Conservation (phyloP, 2,113 vertebrate genomes). For the Aramus guarauna region DNA sequence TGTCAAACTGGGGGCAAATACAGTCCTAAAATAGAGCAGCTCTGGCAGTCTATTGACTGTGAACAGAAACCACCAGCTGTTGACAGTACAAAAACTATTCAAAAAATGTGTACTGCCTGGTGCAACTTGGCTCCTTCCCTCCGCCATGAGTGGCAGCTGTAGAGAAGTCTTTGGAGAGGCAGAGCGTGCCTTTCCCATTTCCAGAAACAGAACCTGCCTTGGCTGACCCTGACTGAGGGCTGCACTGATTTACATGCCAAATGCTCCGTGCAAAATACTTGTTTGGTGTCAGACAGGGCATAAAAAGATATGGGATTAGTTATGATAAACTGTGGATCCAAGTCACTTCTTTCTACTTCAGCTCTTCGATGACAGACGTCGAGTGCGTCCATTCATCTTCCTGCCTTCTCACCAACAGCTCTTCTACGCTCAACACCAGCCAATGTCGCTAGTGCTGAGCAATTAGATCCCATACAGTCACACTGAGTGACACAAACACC, state of each 20-base stretch:
- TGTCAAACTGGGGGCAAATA: conserved; percentile 16
- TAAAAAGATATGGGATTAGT: conserved; percentile 28
- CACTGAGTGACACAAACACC: background rate
- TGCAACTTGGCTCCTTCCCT: background rate
- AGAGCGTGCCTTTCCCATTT: background rate
- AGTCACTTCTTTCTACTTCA: conserved; percentile 10
- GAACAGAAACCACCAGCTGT: conserved; percentile 36
- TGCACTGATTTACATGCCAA: conserved; percentile 7
- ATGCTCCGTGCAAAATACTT: background rate
- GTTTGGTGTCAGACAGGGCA: background rate
- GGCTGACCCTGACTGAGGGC: background rate
- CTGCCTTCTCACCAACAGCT: background rate
- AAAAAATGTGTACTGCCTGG: background rate
- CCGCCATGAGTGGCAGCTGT: conserved; percentile 49
- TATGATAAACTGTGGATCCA: conserved; percentile 7
- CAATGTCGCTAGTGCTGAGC: accelerated
- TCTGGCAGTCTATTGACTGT: conserved; percentile 3
- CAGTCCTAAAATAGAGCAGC: conserved; percentile 14
- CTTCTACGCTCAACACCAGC: background rate
- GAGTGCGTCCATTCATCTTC: background rate
- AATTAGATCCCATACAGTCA: background rate
- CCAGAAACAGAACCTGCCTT: conserved; percentile 41
- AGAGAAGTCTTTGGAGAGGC: conserved; percentile 23
- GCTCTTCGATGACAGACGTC: background rate
- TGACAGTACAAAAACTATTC: conserved; percentile 34